Evolutionary conservation across 2,113 vertebrate genomes (phyloP).

Genomic region (Pan troglodytes): NHGRI_mPanTro3-v2.1_pri NC_086015.1:19249001-19249500

Average conservation of each 20-base stretch:
- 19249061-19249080: not conserved
- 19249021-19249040: not conserved
- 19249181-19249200: not conserved
- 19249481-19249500: slow-evolving; percentile 37
- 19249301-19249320: not conserved
- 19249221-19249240: not conserved
- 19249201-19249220: not conserved
- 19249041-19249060: not conserved
- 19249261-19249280: not conserved
- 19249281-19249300: not conserved
- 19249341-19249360: slow-evolving; percentile 16
- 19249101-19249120: not conserved
- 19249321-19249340: not conserved
- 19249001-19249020: not conserved
- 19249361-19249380: not conserved
- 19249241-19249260: not conserved
- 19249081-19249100: not conserved
- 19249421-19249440: not conserved
- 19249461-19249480: not conserved
- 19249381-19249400: not conserved
- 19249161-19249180: not conserved
- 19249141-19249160: not conserved
- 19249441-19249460: not conserved
- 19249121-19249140: not conserved
- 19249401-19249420: not conserved